Evolutionary conservation across 37 sponge, comb jelly and placozoan genomes (phyloP).

Genomic region (Theonella swinhoei): DNA sequence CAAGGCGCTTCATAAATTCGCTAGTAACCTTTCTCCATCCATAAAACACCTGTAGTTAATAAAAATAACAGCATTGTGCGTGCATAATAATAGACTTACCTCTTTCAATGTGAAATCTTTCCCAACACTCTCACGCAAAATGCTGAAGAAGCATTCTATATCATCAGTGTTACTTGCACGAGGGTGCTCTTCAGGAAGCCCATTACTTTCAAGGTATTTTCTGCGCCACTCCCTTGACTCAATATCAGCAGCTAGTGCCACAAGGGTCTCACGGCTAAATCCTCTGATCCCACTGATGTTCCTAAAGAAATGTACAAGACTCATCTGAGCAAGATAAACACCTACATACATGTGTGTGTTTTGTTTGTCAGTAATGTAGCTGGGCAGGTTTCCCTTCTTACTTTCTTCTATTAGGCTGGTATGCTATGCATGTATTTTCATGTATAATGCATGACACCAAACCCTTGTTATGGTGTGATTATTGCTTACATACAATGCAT

Average conservation of each 20-base stretch:
- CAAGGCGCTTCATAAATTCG: slow-evolving; percentile 12
- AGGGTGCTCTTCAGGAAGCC: neutral
- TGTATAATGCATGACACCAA: too few relatives aligned
- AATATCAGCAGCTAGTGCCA: neutral
- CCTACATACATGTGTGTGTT: too few relatives aligned
- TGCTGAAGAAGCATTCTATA: slow-evolving; percentile 12
- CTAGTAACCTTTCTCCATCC: slow-evolving; percentile 23
- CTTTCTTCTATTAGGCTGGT: too few relatives aligned
- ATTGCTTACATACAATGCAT: neutral
- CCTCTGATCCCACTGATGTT: neutral
- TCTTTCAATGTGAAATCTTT: slow-evolving; percentile 6
- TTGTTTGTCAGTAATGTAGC: too few relatives aligned
- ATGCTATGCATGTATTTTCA: too few relatives aligned
- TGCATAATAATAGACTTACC: too few relatives aligned
- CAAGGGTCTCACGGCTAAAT: neutral
- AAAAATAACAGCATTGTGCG: too few relatives aligned
- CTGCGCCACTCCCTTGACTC: neutral
- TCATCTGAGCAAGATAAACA: too few relatives aligned
- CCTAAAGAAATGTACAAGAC: too few relatives aligned
- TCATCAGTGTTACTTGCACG: neutral
- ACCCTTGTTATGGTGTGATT: too few relatives aligned
- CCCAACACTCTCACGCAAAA: neutral
- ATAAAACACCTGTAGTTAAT: slow-evolving; percentile 9
- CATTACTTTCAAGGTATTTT: neutral
- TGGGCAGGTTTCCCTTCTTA: too few relatives aligned